Conservation (phyloP, 1,140 invertebrate species). For the Anoplolepis gracilipes region DNA sequence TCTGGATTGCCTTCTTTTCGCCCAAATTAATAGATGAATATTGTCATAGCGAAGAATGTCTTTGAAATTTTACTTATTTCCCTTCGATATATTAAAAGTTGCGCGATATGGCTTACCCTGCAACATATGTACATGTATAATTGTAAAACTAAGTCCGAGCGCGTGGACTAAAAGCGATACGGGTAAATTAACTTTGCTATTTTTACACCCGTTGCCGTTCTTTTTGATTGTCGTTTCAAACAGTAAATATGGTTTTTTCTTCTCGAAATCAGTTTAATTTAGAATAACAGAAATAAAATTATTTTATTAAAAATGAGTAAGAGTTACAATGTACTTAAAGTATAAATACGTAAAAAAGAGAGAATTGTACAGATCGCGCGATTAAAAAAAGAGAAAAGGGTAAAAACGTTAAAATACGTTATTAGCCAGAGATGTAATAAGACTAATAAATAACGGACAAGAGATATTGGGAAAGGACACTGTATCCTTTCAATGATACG, state of each 20-base stretch:
- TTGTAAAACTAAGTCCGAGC: not conserved
- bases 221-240: not conserved
- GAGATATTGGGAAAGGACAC: slow-evolving; percentile 72
- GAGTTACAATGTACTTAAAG: too few species aligned
- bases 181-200: too few species aligned
- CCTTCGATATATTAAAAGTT: not conserved
- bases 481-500: slow-evolving; percentile 75
- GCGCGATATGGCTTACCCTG: not conserved
- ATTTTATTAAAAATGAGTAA: not conserved
- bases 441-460: slow-evolving; percentile 78
- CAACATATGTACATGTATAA: not conserved
- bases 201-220: too few species aligned
- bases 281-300: not conserved
- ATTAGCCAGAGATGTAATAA: slow-evolving; percentile 77
- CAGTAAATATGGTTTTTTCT: not conserved
- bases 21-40: not conserved
- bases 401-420: slow-evolving; percentile 61
- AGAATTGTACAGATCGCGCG: not conserved
- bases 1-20: not conserved
- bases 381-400: not conserved
- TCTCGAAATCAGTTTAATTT: not conserved
- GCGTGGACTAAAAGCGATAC: too few species aligned
- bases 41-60: not conserved
- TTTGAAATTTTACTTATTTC: slow-evolving; percentile 7
- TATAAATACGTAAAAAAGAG: not conserved